Conservation (phyloP, 2,797 vertebrate genomes). For the Helarctos malayanus region DNA sequence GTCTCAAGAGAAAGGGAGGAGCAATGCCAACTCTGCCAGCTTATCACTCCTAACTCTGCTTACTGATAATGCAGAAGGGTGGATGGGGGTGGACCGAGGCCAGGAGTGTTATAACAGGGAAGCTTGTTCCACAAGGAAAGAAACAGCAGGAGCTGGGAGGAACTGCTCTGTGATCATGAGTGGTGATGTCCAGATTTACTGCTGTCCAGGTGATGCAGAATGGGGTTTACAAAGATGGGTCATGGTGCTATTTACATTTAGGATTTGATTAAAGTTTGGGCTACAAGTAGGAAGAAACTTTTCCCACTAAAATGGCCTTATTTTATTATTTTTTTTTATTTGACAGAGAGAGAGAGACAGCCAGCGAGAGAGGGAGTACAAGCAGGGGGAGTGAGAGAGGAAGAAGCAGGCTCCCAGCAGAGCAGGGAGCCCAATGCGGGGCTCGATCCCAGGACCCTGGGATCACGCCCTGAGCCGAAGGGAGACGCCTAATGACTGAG, state of each 20-base stretch:
- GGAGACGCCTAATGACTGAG: too few species aligned
- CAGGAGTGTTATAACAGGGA: neutral
- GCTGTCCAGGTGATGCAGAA: neutral
- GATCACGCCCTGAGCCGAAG: too few species aligned
- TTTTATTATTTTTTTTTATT: too few species aligned
- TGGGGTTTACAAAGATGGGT: neutral
- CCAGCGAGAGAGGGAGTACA: too few species aligned
- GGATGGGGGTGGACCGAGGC: neutral
- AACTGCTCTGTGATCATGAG: neutral
- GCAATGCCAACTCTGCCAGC: neutral
- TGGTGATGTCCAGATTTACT: neutral
- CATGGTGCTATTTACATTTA: neutral
- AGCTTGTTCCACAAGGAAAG: neutral
- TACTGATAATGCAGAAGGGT: neutral
- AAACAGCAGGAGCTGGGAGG: neutral
- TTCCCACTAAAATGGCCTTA: neutral
- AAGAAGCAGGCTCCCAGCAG: too few species aligned
- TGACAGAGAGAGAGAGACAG: too few species aligned
- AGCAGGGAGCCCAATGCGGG: too few species aligned
- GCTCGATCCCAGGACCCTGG: too few species aligned
- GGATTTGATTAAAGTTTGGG: neutral
- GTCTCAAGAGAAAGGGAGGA: neutral
- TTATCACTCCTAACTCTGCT: neutral
- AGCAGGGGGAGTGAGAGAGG: too few species aligned
- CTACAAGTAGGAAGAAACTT: neutral